Conservation (phyloP, 1,140 invertebrate genomes). For the Ips typographus region DNA sequence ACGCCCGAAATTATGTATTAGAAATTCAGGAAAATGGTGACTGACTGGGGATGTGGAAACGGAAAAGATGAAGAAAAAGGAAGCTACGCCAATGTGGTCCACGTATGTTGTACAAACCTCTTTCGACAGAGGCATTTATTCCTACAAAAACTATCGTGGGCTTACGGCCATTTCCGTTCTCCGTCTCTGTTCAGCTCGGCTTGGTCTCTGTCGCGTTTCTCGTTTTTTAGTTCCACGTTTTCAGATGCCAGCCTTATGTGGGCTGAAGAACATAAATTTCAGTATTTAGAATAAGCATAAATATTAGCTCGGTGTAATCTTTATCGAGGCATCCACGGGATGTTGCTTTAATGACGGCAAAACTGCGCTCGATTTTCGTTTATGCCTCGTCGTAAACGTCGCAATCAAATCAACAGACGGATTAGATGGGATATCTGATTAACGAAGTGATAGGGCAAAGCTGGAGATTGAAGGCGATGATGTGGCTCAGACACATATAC, state of each 20-base stretch:
- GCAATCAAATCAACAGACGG: too few relatives aligned
- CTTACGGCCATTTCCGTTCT: slow-evolving; percentile 35
- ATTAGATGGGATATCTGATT: too few relatives aligned
- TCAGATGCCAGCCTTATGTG: slow-evolving; percentile 33
- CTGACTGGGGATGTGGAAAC: not conserved
- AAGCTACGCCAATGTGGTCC: slow-evolving; percentile 32
- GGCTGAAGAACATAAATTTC: slow-evolving; percentile 30
- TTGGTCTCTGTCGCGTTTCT: slow-evolving; percentile 20
- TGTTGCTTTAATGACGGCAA: too few relatives aligned
- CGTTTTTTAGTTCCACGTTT: slow-evolving; percentile 32
- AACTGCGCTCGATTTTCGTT: too few relatives aligned
- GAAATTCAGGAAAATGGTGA: not conserved
- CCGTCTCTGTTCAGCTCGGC: slow-evolving; percentile 19
- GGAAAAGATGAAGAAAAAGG: not conserved
- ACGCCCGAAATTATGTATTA: not conserved
- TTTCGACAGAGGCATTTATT: slow-evolving; percentile 37
- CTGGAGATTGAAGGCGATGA: too few relatives aligned
- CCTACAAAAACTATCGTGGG: slow-evolving; percentile 35
- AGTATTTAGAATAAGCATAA: slow-evolving; percentile 30
- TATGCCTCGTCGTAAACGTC: too few relatives aligned
- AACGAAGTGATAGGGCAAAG: too few relatives aligned
- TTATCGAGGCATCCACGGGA: not conserved
- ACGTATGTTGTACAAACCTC: slow-evolving; percentile 34
- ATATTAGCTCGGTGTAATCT: slow-evolving; percentile 16
- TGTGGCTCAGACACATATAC: too few relatives aligned